These are phyloP conservation scores for Ivindomyrus marchei DNA, from an alignment of 2,113 vertebrate genomes.

Conservation along the genomic window DNA sequence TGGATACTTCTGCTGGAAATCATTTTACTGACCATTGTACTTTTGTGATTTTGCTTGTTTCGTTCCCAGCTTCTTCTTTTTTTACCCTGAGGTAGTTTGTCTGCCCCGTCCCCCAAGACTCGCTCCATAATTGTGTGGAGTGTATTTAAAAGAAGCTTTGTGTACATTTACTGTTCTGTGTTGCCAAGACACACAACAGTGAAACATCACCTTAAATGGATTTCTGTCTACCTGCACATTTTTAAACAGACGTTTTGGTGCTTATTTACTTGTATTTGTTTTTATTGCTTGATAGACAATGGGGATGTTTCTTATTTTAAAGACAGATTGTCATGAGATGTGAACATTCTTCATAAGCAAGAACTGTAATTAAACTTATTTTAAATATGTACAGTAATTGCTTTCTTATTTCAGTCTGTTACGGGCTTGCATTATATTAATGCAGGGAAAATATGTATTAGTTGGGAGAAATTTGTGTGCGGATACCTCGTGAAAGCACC, in stretches of 20 bases:
- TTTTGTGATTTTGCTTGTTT: too few relatives aligned
- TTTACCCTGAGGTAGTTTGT: background rate
- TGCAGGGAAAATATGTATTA: background rate
- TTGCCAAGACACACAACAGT: background rate
- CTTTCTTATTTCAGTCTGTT: background rate
- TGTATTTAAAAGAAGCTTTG: background rate
- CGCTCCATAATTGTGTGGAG: background rate
- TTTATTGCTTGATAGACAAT: background rate
- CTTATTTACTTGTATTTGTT: background rate
- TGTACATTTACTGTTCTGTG: background rate
- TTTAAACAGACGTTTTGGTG: background rate
- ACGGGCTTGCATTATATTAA: background rate
- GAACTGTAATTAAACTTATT: background rate
- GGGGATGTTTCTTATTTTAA: background rate
- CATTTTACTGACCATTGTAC: background rate
- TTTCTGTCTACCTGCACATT: background rate
- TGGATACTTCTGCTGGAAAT: background rate
- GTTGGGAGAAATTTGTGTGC: background rate
- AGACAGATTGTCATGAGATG: background rate
- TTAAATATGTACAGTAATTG: background rate
- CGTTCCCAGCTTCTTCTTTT: background rate
- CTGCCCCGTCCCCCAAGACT: background rate
- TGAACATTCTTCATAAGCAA: background rate
- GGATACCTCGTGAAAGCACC: background rate
- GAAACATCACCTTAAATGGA: background rate